Base-by-base conservation (phyloP, 2,797 vertebrate species). In the Manis pentadactyla region DNA sequence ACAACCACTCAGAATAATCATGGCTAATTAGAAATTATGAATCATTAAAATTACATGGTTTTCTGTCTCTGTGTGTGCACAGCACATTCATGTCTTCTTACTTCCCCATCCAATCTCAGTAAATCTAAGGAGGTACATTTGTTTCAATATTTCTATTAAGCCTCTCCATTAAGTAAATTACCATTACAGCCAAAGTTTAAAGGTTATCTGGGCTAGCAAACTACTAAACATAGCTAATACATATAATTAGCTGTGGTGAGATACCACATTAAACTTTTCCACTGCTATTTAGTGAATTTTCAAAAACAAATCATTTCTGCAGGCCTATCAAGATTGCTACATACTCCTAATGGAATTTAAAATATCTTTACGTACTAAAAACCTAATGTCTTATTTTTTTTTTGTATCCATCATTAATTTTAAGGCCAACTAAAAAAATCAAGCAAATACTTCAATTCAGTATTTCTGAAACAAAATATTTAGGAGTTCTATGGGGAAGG, bases 1-100 rank as follows among this genome's bases (percentile, higher is more conserved):
- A 97, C 96, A 97, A 97, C 92, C 93, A 97, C 97, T 97, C 97
- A 96, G 97, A 97, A 98, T 98, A 98, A 97, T 97, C 97, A 97
- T 71, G 75, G 95, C 94, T 98, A 97, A 98, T 97, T 97, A 97
- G 97, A 97, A 98, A 97, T 97, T 97, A 98, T 97, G 97, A 97
- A 97, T 98, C 97, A 97, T 98, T 97, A 97, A 97, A 96, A 95
- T 94, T 94, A 95, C 97, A 97, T 97, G 97, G 92, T 91, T 98
- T 97, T 97, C 96, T 97, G 88, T 97, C 95, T 95, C 88, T 95
- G 78, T 90, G 82, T 97, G 97, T 92, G 83, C 93, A 84, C 34
- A 87, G 90, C 82, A 94, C 89, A 95, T 91, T 96, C 95, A 66
- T 90, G 90, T 95, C 92, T 96, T 93, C 91, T 81, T 85, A 95